phyloP scores from a whole-genome alignment of 2,888 invertebrate genomes.

The Scaptomyza cyrtandrae region DNA sequence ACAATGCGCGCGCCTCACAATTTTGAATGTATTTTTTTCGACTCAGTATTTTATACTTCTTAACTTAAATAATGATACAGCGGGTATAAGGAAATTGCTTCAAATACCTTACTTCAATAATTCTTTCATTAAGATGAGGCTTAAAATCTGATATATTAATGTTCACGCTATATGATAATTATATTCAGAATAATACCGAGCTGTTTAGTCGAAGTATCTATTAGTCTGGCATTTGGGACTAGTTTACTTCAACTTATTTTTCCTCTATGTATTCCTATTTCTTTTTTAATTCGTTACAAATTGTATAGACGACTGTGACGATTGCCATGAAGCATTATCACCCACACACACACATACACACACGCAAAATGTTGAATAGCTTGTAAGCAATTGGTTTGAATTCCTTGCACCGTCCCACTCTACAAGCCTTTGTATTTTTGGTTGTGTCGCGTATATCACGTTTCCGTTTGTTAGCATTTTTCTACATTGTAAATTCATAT shows the following conservation, averaged over 20 bases:
- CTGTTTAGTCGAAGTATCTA: background rate
- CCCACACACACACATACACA: slow-evolving; percentile 67
- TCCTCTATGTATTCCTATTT: slow-evolving; percentile 4
- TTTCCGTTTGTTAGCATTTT: slow-evolving; percentile 78
- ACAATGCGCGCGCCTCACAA: slow-evolving; percentile 63
- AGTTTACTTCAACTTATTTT: slow-evolving; percentile 4
- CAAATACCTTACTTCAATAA: too few species aligned
- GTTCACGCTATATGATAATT: too few species aligned
- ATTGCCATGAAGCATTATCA: slow-evolving; percentile 69
- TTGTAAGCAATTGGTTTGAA: slow-evolving; percentile 65
- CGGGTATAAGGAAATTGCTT: background rate
- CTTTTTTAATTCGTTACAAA: slow-evolving; percentile 70
- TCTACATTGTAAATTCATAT: slow-evolving; percentile 63
- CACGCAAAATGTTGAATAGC: slow-evolving; percentile 46
- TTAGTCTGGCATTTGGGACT: background rate
- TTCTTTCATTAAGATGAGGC: too few species aligned
- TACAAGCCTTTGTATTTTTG: slow-evolving; percentile 69
- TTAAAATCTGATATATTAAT: too few species aligned
- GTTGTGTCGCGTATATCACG: slow-evolving; percentile 74
- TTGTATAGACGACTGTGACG: slow-evolving; percentile 69
- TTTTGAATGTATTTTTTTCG: slow-evolving; percentile 59
- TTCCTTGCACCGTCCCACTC: slow-evolving; percentile 30
- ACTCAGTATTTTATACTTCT: slow-evolving; percentile 23
- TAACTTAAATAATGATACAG: background rate
- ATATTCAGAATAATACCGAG: background rate